phyloP scores from a whole-genome alignment of 2,888 invertebrate genomes.

The Drosophila austrosaltans region DNA sequence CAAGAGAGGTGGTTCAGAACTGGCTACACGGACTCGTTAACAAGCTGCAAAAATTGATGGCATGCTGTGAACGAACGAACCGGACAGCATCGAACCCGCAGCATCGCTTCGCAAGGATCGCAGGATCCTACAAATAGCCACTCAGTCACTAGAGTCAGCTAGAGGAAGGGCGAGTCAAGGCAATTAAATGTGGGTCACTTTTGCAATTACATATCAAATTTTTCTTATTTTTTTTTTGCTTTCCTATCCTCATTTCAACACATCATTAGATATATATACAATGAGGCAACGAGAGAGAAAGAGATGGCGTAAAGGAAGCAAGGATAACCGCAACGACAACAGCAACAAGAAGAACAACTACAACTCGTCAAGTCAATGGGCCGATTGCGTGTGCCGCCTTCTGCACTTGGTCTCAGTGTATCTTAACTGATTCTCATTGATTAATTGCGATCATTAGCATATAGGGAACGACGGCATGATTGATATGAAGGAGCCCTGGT shows the following conservation, averaged over 20 bases:
- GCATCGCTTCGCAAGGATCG: not conserved
- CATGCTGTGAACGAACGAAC: conserved; percentile 20
- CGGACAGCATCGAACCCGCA: not conserved
- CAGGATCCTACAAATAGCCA: not conserved
- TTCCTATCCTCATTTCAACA: conserved; percentile 58
- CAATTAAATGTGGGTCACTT: conserved; percentile 64
- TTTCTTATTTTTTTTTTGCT: conserved; percentile 22
- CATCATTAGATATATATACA: conserved; percentile 60
- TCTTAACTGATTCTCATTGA: conserved; percentile 75
- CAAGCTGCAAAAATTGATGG: conserved; percentile 18
- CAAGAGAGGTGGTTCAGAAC: conserved; percentile 2
- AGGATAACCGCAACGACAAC: not conserved
- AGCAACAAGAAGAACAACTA: not conserved
- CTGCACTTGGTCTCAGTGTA: conserved; percentile 15
- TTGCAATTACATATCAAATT: conserved; percentile 54
- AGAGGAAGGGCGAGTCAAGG: conserved; percentile 8
- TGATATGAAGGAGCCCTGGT: conserved; percentile 51
- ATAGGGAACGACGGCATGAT: conserved; percentile 67
- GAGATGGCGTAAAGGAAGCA: not conserved
- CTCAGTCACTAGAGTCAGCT: not conserved
- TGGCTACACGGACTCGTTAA: conserved; percentile 20
- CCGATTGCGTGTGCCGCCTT: conserved; percentile 61
- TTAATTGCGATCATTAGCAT: conserved; percentile 78
- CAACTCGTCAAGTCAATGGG: conserved; percentile 53
- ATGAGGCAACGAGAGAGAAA: not conserved